phyloP scores from a whole-genome alignment of 2,113 vertebrate genomes.

The Ammodytes dubius region DNA sequence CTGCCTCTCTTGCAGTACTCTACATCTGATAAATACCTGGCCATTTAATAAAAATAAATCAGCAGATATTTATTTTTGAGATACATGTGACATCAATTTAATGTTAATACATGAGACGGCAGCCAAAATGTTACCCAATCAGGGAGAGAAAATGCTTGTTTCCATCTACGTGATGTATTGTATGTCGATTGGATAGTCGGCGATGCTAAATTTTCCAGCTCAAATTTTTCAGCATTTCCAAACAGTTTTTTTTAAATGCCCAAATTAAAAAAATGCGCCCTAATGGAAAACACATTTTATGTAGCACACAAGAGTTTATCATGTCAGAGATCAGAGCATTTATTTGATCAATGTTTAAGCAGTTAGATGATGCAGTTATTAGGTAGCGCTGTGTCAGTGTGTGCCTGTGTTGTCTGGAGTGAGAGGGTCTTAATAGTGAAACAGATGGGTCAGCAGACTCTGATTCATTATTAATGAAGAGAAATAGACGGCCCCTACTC shows the following conservation, averaged over 20 bases:
- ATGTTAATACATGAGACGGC: neutral
- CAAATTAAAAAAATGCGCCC: too few relatives aligned
- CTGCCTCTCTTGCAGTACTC: neutral
- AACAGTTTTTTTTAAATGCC: too few relatives aligned
- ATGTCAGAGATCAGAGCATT: neutral
- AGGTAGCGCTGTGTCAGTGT: neutral
- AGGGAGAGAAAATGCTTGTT: too few relatives aligned
- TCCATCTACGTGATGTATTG: too few relatives aligned
- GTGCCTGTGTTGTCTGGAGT: conserved; percentile 26
- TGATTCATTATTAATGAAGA: conserved; percentile 70
- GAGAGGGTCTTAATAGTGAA: neutral
- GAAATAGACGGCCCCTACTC: conserved; percentile 26
- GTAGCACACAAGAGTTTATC: neutral
- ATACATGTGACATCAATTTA: neutral
- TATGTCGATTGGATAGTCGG: too few relatives aligned
- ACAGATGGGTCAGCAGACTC: conserved; percentile 64
- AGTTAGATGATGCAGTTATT: conserved; percentile 15
- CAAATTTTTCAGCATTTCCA: too few relatives aligned
- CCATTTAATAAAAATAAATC: neutral
- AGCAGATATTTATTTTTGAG: neutral
- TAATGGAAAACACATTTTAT: neutral
- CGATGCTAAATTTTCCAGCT: too few relatives aligned
- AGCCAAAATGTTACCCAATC: neutral
- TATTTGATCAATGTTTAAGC: neutral
- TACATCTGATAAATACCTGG: neutral